Evolutionary conservation across 2,113 vertebrate species (phyloP).

Genomic region (Lates calcarifer): DNA sequence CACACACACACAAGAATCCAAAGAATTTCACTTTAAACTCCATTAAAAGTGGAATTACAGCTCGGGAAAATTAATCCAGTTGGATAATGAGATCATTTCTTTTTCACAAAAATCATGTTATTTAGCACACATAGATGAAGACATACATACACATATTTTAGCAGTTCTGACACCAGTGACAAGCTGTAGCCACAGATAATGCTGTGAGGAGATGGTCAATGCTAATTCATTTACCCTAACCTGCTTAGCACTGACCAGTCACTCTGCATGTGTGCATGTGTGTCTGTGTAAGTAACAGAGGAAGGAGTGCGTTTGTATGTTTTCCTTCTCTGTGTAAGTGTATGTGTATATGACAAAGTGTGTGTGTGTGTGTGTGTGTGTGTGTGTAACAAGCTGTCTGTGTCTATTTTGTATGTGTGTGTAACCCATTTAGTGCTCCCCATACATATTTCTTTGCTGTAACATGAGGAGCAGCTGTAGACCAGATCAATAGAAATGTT

Average conservation of each 20-base stretch:
- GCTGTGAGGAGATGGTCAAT: slow-evolving; percentile 74
- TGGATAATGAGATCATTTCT: not conserved
- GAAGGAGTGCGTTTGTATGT: slow-evolving; percentile 59
- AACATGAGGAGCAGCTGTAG: slow-evolving; percentile 72
- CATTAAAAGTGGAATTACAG: not conserved
- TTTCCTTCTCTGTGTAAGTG: slow-evolving; percentile 43
- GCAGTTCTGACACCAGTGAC: slow-evolving; percentile 68
- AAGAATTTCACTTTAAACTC: not conserved
- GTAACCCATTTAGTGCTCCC: slow-evolving; percentile 71
- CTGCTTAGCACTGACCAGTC: slow-evolving; percentile 78
- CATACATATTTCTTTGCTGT: slow-evolving; percentile 80
- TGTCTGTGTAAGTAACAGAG: slow-evolving; percentile 39
- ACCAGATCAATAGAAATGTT: slow-evolving; percentile 79
- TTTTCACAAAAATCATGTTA: not conserved
- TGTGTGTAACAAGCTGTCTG: slow-evolving; percentile 20
- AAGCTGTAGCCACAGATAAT: slow-evolving; percentile 71
- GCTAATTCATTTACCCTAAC: slow-evolving; percentile 78
- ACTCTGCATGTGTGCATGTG: slow-evolving; percentile 49
- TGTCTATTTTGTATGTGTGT: slow-evolving; percentile 13
- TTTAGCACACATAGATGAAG: not conserved
- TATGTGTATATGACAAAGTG: too few relatives aligned
- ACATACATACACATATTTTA: slow-evolving; percentile 36
- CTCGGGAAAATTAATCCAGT: not conserved
- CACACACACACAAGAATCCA: not conserved
- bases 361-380: too few relatives aligned